Conservation (phyloP, 2,888 invertebrate species). For the Leptopilina myrica region DNA sequence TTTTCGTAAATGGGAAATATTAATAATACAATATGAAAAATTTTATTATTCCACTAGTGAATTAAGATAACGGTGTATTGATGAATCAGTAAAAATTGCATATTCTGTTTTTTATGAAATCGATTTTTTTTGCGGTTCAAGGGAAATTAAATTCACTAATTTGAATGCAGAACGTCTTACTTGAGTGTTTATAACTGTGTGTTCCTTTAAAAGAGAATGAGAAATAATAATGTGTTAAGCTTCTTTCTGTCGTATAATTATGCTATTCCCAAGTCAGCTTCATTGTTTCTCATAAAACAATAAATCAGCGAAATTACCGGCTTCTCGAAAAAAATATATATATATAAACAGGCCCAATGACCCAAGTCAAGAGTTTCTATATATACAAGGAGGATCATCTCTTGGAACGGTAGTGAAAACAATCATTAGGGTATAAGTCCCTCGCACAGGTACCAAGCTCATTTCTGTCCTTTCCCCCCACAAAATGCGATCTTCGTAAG, state of each 20-base stretch:
- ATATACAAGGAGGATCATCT: slow-evolving; percentile 1
- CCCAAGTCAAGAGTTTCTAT: slow-evolving; percentile 29
- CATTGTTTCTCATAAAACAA: slow-evolving; percentile 40
- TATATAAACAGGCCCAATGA: slow-evolving; percentile 30
- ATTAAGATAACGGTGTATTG: not conserved
- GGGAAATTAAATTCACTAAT: slow-evolving; percentile 4
- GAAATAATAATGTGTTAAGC: slow-evolving; percentile 38
- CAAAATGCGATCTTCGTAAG: not conserved
- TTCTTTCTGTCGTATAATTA: slow-evolving; percentile 38
- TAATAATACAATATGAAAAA: not conserved
- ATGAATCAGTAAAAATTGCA: slow-evolving; percentile 11
- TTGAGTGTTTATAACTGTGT: not conserved
- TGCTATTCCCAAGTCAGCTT: slow-evolving; percentile 27
- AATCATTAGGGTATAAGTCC: slow-evolving; percentile 27
- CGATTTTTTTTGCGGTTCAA: slow-evolving; percentile 12
- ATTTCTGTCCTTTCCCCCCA: slow-evolving; percentile 19
- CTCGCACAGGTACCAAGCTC: slow-evolving; percentile 16
- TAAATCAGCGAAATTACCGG: slow-evolving; percentile 38
- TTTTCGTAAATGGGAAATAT: too few species aligned
- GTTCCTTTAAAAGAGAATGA: slow-evolving; percentile 21
- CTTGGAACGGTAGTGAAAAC: slow-evolving; percentile 40
- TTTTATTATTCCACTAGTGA: not conserved
- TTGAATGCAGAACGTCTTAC: slow-evolving; percentile 28
- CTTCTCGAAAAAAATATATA: slow-evolving; percentile 35
- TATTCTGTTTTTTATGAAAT: not conserved